Evolutionary conservation across 2,888 invertebrate species (phyloP), one percentile per base, ranked within the genome.

Genomic region (Heliconius hortense): DNA sequence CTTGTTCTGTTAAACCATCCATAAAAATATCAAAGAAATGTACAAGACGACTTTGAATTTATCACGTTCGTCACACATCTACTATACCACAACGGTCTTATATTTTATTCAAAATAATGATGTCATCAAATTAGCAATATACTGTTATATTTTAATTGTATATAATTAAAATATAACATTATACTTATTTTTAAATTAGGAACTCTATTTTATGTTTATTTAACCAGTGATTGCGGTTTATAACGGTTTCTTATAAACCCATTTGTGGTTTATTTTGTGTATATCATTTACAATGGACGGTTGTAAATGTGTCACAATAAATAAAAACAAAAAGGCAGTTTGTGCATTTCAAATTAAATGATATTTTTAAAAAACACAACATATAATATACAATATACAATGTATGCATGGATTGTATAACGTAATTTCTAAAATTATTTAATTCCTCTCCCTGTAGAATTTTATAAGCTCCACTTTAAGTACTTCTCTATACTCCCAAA

Each of bases 251-350:
- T 0, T 18, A 43, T 66, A 39, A 66, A 18, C 2, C 24, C 8
- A 39, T 64, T 66, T 43, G 66, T 43, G 66, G 39, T 43, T 43
- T 66, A 66, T 66, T 43, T 66, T 24, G 39, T 66, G 4, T 35
- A 18, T 66, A 24, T 66, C 24, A 43, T 24, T 66, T 66, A 24
- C 24, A 64, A 64, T 24, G 5, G n/a, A 64, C n/a, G n/a, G n/a
- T 64, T 39, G 4, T 39, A 35, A 64, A 64, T 39, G 11, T 35
- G 0, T 31, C n/a, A 13, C 48, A 39, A 64, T 18, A 39, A 64
- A 64, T 24, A 64, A 39, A 39, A 2, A 13, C 24, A 24, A 4
- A 35, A 63, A 8, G 31, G 31, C 63, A 35, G 48, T 0, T 53
- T 53, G 10, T 24, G 13, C 35, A 35, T 63, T 64, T 64, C 2